phyloP scores from a whole-genome alignment of 1,140 invertebrate genomes.

The Eumaeus atala region DNA sequence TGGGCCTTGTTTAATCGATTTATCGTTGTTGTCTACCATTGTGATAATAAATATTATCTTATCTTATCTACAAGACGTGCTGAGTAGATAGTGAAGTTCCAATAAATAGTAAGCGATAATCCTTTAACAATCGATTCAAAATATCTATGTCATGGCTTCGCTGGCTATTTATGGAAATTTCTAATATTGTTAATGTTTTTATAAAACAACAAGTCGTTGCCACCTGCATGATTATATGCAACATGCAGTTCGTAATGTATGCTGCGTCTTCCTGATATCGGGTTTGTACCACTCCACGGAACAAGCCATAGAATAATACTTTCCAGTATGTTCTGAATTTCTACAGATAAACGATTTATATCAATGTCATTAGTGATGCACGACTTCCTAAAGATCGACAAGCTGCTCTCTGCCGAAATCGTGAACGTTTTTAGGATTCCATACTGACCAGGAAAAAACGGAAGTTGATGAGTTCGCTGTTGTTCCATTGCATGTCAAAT shows the following conservation, averaged over 20 bases:
- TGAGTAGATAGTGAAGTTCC: constrained; percentile 1
- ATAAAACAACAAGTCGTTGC: too few relatives aligned
- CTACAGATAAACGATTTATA: constrained; percentile 18
- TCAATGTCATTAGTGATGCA: constrained; percentile 41
- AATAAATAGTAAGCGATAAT: background rate
- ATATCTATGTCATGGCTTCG: constrained; percentile 6
- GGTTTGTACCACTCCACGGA: too few relatives aligned
- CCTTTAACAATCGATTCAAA: constrained; percentile 1
- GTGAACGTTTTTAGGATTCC: constrained; percentile 15
- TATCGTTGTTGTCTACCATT: background rate
- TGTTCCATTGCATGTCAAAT: too few relatives aligned
- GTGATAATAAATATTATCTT: constrained; percentile 15
- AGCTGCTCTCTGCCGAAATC: background rate
- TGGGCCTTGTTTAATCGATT: background rate
- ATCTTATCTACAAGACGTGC: constrained; percentile 4
- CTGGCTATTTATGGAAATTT: constrained; percentile 1
- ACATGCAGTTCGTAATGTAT: too few relatives aligned
- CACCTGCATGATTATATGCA: too few relatives aligned
- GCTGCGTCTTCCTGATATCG: too few relatives aligned
- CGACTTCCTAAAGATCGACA: constrained; percentile 29
- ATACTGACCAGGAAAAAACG: background rate
- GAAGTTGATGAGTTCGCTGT: too few relatives aligned
- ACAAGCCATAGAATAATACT: too few relatives aligned
- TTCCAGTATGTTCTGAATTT: background rate
- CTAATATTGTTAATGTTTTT: background rate